Evolutionary conservation across 2,888 invertebrate species (phyloP).

Genomic region (Lobophora halterata): DNA sequence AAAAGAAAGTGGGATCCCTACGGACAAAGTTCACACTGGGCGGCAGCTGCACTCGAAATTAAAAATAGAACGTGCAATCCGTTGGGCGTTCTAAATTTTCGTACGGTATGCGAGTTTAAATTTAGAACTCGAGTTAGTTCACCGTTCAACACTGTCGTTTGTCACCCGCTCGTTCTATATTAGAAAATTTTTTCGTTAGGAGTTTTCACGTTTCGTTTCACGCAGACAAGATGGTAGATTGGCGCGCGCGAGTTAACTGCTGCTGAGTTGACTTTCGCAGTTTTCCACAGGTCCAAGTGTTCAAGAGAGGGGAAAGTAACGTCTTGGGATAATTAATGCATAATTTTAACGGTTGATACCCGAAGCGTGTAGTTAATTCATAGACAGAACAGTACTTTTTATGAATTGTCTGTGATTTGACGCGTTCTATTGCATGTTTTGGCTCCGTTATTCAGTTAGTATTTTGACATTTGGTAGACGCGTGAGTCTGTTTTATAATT

Average conservation of each 20-base stretch:
- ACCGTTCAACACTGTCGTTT: slow-evolving; percentile 73
- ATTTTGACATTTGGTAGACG: slow-evolving; percentile 16
- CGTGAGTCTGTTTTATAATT: slow-evolving; percentile 10
- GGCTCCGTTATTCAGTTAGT: slow-evolving; percentile 8
- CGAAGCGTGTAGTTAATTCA: slow-evolving; percentile 49
- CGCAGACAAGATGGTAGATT: slow-evolving; percentile 40
- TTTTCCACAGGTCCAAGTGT: slow-evolving; percentile 55
- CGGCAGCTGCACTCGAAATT: slow-evolving; percentile 72
- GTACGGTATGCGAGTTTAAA: slow-evolving; percentile 72
- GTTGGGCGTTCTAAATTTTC: slow-evolving; percentile 75
- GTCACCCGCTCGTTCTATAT: slow-evolving; percentile 68
- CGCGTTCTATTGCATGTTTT: slow-evolving; percentile 10
- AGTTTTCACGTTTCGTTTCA: slow-evolving; percentile 42
- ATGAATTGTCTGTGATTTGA: slow-evolving; percentile 11
- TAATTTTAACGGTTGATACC: slow-evolving; percentile 57
- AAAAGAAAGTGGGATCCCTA: slow-evolving; percentile 59
- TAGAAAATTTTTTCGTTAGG: slow-evolving; percentile 35
- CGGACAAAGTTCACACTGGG: slow-evolving; percentile 70
- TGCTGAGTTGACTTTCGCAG: slow-evolving; percentile 63
- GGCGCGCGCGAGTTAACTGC: slow-evolving; percentile 51
- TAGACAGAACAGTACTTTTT: slow-evolving; percentile 29
- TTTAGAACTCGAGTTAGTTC: slow-evolving; percentile 74
- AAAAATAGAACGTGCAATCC: slow-evolving; percentile 73
- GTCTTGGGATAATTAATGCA: slow-evolving; percentile 63
- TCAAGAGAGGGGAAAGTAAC: slow-evolving; percentile 71